phyloP scores from a whole-genome alignment of 2,888 invertebrate species.

The Anodontia alba region DNA sequence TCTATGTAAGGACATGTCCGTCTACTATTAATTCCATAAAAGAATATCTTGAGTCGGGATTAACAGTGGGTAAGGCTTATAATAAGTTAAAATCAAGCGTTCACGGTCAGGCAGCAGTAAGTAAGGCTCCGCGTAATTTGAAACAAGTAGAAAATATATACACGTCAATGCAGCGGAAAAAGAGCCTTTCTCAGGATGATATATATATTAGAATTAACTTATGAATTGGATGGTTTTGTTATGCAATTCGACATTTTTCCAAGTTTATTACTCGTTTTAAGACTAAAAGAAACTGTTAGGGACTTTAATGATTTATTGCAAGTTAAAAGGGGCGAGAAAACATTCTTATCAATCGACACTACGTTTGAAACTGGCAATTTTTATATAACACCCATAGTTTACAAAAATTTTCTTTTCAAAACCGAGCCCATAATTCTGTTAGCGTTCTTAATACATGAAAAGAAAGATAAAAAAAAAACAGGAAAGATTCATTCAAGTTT shows the following conservation, averaged over 20 bases:
- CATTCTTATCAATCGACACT: constrained; percentile 30
- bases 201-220: constrained; percentile 33
- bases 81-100: constrained; percentile 22
- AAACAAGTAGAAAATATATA: constrained; percentile 22
- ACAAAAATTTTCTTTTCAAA: constrained; percentile 33
- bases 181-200: constrained; percentile 30
- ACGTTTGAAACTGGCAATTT: constrained; percentile 17
- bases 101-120: constrained; percentile 15
- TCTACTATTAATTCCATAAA: constrained; percentile 25
- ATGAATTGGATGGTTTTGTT: constrained; percentile 35
- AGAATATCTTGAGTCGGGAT: constrained; percentile 5
- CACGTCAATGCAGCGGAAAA: neutral
- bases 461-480: constrained; percentile 15
- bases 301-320: constrained; percentile 33
- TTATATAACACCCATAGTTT: constrained; percentile 33
- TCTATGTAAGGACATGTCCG: constrained; percentile 16
- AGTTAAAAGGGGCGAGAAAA: constrained; percentile 11
- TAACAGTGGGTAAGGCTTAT: constrained; percentile 3
- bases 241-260: constrained; percentile 35
- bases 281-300: constrained; percentile 15
- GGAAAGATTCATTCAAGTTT: too few species aligned
- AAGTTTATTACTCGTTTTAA: constrained; percentile 22
- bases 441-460: constrained; percentile 36
- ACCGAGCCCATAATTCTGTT: constrained; percentile 28
- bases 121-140: constrained; percentile 22